Conservation (phyloP, 2,888 invertebrate genomes). For the Temnothorax ravouxi region DNA sequence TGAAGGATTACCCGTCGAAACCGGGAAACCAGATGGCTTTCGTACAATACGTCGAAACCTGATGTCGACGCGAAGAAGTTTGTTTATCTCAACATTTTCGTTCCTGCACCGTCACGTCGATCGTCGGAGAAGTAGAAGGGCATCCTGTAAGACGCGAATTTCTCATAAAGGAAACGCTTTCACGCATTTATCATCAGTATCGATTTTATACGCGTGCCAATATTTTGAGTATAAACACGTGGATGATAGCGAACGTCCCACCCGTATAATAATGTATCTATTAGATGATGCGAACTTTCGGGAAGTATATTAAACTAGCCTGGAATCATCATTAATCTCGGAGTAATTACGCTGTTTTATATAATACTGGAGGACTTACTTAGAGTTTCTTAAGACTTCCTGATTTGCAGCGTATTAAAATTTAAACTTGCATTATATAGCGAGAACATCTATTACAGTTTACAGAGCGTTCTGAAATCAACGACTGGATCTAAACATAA, state of each 20-base stretch:
- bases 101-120: not conserved
- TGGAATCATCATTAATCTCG: conserved; percentile 36
- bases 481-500: not conserved
- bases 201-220: conserved; percentile 15
- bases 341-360: conserved; percentile 39
- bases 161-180: conserved; percentile 3
- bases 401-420: conserved; percentile 38
- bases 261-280: conserved; percentile 13
- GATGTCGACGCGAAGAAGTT: conserved; percentile 34
- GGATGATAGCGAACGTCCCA: conserved; percentile 13
- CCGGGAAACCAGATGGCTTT: conserved; percentile 48
- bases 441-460: conserved; percentile 25
- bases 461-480: not conserved
- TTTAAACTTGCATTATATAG: conserved; percentile 6
- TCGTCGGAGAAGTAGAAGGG: not conserved
- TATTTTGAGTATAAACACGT: conserved; percentile 31
- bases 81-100: conserved; percentile 44
- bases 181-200: conserved; percentile 6
- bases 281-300: conserved; percentile 15
- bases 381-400: conserved; percentile 40
- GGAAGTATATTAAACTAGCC: conserved; percentile 10
- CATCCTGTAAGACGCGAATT: not conserved
- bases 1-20: conserved; percentile 50
- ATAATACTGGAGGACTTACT: not conserved
- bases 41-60: conserved; percentile 23